These are phyloP conservation scores for Monodelphis domestica DNA, from an alignment of 2,797 vertebrate species.

Conservation along the genomic window DNA sequence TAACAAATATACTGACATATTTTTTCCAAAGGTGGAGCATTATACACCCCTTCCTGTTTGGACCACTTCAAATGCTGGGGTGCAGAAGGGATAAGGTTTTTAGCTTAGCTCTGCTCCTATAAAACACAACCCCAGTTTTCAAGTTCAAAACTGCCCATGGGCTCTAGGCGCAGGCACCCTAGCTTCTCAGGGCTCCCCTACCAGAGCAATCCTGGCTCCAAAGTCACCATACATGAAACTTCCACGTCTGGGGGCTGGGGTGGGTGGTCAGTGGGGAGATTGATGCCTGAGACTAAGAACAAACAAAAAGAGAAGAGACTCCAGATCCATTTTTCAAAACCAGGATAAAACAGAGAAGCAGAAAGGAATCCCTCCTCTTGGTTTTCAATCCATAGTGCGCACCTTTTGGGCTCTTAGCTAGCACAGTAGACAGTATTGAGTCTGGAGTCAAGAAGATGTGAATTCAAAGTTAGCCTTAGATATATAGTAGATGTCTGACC, in stretches of 20 bases:
- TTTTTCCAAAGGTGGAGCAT: no score
- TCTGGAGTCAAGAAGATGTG: not conserved
- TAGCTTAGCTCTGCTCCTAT: not conserved
- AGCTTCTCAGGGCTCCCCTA: not conserved
- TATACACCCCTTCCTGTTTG: no score
- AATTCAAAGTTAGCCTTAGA: not conserved
- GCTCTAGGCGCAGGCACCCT: not conserved
- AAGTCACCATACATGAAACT: not conserved
- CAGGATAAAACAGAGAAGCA: not conserved
- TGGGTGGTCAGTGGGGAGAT: no score
- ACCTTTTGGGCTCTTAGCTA: not conserved
- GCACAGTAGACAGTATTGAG: not conserved
- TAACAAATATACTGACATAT: no score
- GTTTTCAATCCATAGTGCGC: not conserved
- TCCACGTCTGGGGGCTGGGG: not conserved
- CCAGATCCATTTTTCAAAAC: not conserved
- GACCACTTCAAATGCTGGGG: no score
- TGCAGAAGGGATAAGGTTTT: no score
- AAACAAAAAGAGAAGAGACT: not conserved
- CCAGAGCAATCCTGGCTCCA: not conserved
- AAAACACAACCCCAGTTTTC: not conserved
- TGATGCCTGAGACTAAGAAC: not conserved
- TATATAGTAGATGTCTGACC: not conserved
- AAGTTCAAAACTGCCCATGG: not conserved
- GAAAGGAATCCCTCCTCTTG: not conserved